These are phyloP conservation scores for Polypterus bichir DNA, from an alignment of 2,113 vertebrate species.

Conservation along the genomic window DNA sequence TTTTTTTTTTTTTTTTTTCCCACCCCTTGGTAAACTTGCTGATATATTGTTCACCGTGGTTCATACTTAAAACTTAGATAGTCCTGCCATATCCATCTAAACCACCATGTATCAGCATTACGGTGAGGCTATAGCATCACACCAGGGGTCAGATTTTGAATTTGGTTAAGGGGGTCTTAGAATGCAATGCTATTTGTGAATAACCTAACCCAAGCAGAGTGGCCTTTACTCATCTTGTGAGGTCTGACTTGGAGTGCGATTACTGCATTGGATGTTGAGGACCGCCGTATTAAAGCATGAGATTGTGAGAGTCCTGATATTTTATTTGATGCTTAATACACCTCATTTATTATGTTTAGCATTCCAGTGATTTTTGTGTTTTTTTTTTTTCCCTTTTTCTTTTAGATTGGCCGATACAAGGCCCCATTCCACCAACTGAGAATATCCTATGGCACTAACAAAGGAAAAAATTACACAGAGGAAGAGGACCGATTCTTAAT, in stretches of 20 bases:
- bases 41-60: no score
- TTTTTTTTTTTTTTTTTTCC: no score
- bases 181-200: no score
- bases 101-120: no score
- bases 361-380: neutral
- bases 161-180: slow-evolving; percentile 3
- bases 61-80: no score
- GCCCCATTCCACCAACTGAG: slow-evolving; percentile 94
- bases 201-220: no score
- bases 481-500: slow-evolving; percentile 96
- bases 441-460: slow-evolving; percentile 96
- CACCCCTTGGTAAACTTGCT: no score
- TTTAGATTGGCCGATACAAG: slow-evolving; percentile 92
- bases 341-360: neutral
- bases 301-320: neutral
- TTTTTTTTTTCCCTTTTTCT: slow-evolving; percentile 14
- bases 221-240: no score
- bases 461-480: slow-evolving; percentile 97
- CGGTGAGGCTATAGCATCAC: no score
- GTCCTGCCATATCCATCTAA: no score
- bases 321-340: neutral
- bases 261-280: neutral
- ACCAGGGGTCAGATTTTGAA: no score
- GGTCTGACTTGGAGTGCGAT: neutral
- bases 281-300: neutral